Conservation (phyloP, 2,113 vertebrate genomes). For the Raja brachyura region DNA sequence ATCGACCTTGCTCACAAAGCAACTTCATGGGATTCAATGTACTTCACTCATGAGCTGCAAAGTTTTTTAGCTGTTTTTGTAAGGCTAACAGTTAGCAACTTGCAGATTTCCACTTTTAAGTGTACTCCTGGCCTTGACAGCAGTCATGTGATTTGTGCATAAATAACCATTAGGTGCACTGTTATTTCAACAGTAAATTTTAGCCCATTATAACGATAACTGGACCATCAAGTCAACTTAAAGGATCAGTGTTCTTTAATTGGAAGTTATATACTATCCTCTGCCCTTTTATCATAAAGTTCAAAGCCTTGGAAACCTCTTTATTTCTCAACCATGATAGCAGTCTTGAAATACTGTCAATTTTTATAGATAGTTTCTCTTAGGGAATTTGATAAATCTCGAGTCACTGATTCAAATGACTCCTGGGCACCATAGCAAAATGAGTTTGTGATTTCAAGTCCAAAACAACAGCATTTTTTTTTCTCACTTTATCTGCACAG, state of each 20-base stretch:
- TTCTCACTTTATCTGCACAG: too few species aligned
- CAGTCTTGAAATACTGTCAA: background rate
- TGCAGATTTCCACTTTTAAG: background rate
- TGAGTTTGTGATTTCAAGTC: background rate
- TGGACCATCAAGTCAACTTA: conserved; percentile 9
- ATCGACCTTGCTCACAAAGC: background rate
- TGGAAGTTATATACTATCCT: background rate
- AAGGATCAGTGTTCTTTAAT: background rate
- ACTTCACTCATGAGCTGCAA: background rate
- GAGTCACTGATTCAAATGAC: background rate
- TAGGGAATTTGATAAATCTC: background rate
- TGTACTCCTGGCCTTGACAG: background rate
- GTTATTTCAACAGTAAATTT: background rate
- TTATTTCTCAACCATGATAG: background rate
- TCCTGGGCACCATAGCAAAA: background rate
- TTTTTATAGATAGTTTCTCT: background rate
- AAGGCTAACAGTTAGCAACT: background rate
- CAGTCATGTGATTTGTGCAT: background rate
- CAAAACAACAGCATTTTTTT: background rate
- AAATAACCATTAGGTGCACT: background rate
- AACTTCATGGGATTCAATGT: background rate
- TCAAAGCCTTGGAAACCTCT: background rate
- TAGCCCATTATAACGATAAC: background rate
- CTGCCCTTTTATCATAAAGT: conserved; percentile 8
- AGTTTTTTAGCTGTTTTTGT: too few species aligned